phyloP scores from a whole-genome alignment of 2,797 vertebrate species.

The Ceryle rudis region DNA sequence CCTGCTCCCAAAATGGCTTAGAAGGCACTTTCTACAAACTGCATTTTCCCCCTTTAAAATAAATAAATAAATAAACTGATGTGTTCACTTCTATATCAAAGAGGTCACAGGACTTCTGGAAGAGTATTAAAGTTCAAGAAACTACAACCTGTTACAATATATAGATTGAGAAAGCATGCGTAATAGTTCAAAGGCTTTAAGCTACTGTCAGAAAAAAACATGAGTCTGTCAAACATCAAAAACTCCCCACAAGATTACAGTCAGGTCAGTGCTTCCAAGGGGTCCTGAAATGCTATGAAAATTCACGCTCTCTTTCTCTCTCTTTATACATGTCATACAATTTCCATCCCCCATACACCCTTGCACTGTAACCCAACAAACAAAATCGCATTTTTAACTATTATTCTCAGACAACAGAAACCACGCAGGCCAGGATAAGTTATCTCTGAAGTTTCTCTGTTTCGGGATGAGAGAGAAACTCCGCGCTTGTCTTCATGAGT shows the following conservation, averaged over 20 bases:
- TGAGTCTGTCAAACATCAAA: conserved; percentile 32
- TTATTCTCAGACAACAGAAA: not conserved
- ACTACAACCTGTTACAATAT: not conserved
- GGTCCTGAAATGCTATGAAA: not conserved
- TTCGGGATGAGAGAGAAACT: not conserved
- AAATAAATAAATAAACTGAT: not conserved
- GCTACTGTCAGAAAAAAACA: conserved; percentile 5
- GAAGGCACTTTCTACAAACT: not conserved
- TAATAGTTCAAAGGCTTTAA: conserved; percentile 64
- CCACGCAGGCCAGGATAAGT: not conserved
- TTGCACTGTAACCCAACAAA: not conserved
- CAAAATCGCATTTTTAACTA: not conserved
- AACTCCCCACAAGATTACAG: not conserved
- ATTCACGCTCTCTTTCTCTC: not conserved
- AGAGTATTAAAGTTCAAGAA: conserved; percentile 9
- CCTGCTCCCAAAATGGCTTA: not conserved
- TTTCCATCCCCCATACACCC: not conserved
- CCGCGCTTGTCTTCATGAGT: not conserved
- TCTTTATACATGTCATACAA: not conserved
- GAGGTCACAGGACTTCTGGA: not conserved
- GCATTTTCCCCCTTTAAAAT: not conserved
- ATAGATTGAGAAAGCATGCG: not conserved
- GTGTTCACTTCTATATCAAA: not conserved
- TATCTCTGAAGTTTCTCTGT: not conserved
- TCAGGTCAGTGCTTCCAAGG: conserved; percentile 5